phyloP scores from a whole-genome alignment of 2,888 invertebrate species.

The Xylophagus ater region DNA sequence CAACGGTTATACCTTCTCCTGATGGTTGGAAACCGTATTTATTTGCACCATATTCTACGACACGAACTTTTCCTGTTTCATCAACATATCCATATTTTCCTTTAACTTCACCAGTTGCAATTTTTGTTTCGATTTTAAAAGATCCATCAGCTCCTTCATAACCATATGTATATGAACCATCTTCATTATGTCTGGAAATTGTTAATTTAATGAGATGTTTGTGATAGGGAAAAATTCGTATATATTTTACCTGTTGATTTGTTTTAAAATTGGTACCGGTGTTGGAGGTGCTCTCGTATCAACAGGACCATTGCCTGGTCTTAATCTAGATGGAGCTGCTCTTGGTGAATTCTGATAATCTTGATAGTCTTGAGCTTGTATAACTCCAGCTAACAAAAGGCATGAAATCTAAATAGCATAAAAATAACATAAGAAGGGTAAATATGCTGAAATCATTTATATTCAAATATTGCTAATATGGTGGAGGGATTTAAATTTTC shows the following conservation, averaged over 20 bases:
- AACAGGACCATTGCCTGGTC: constrained; percentile 24
- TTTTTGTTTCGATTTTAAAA: constrained; percentile 82
- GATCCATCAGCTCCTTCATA: constrained; percentile 82
- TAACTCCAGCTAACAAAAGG: constrained; percentile 18
- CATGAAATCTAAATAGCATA: constrained; percentile 7
- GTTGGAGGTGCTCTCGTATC: constrained; percentile 38
- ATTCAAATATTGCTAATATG: too few species aligned
- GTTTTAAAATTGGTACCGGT: constrained; percentile 71
- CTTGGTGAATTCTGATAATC: constrained; percentile 34
- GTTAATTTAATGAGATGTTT: background rate
- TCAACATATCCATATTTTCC: constrained; percentile 87
- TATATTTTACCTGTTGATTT: constrained; percentile 62
- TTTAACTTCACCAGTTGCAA: constrained; percentile 69
- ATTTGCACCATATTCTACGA: constrained; percentile 81
- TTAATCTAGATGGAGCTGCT: constrained; percentile 31
- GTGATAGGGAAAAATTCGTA: too few species aligned
- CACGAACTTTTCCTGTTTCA: constrained; percentile 66
- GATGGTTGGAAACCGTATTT: constrained; percentile 78
- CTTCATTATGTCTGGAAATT: constrained; percentile 65
- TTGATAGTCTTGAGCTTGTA: constrained; percentile 35
- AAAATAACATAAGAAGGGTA: background rate
- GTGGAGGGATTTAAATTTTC: too few species aligned
- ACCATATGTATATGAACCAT: constrained; percentile 83
- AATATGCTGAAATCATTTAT: too few species aligned
- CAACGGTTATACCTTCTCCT: constrained; percentile 76